Conservation (phyloP, 1,140 invertebrate species). For the Nixonia krombeini region DNA sequence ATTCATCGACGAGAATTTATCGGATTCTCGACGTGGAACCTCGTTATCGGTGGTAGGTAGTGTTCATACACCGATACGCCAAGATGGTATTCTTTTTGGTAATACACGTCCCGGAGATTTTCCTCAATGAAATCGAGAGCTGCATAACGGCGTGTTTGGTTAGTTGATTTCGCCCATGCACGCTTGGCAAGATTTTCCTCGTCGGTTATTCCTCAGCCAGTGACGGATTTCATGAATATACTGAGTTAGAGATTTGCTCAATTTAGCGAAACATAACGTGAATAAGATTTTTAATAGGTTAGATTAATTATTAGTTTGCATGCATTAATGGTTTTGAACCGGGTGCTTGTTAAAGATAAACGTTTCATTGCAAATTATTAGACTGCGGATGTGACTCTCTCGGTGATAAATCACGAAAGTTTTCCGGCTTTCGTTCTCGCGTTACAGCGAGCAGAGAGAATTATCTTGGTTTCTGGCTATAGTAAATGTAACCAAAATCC, state of each 20-base stretch:
- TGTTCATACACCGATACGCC: constrained; percentile 9
- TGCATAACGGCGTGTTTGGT: not conserved
- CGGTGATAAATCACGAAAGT: not conserved
- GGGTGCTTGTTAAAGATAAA: too few relatives aligned
- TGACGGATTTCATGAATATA: too few relatives aligned
- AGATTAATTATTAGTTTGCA: too few relatives aligned
- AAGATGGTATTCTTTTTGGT: constrained; percentile 11
- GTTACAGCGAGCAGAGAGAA: not conserved
- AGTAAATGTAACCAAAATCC: constrained; percentile 5
- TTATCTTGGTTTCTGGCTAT: not conserved
- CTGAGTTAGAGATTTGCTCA: too few relatives aligned
- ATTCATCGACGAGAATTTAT: constrained; percentile 38
- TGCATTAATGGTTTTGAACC: too few relatives aligned
- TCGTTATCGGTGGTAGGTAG: constrained; percentile 29
- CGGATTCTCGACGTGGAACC: constrained; percentile 19
- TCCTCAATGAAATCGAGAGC: constrained; percentile 4
- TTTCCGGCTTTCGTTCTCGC: not conserved
- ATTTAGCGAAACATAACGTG: too few relatives aligned
- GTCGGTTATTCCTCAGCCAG: too few relatives aligned
- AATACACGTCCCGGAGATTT: constrained; percentile 9
- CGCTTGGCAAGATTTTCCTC: too few relatives aligned
- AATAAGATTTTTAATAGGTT: too few relatives aligned
- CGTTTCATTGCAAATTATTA: not conserved
- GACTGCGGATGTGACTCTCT: not conserved
- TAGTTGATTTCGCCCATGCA: too few relatives aligned